Percentiles rank a stretch among this genome's conserved stretches.
These are phyloP conservation scores for Enteromius fasciolatus DNA, from an alignment of 2,797 vertebrate genomes.

Conservation along the genomic window DNA sequence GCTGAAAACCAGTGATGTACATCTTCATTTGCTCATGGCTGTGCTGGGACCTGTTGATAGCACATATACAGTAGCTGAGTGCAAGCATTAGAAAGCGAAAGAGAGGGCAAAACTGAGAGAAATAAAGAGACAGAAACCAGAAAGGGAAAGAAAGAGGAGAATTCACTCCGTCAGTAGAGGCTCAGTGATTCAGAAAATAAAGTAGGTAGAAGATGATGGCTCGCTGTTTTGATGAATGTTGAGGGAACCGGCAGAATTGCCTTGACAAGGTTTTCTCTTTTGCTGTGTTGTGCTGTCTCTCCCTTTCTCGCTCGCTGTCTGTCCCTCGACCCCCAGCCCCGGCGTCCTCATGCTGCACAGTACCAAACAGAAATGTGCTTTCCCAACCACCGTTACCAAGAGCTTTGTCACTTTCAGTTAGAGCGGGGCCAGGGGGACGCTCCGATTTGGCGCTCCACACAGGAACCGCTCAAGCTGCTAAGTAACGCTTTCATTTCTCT, in stretches of 20 bases:
- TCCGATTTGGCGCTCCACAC: conserved; percentile 35
- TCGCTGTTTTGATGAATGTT: conserved; percentile 65
- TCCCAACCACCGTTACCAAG: conserved; percentile 48
- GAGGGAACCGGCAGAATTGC: conserved; percentile 58
- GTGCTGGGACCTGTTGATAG: conserved; percentile 8
- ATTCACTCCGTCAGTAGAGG: conserved; percentile 49
- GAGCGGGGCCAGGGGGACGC: conserved; percentile 48
- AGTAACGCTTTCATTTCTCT: conserved; percentile 55
- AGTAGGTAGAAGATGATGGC: conserved; percentile 63
- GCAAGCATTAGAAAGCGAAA: conserved; percentile 23
- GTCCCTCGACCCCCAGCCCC: conserved; percentile 43
- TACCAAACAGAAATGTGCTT: conserved; percentile 46
- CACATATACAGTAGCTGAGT: conserved; percentile 16
- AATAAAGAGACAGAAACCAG: conserved; percentile 17
- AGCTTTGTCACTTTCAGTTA: conserved; percentile 65
- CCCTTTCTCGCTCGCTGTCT: conserved; percentile 9
- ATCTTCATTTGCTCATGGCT: not conserved
- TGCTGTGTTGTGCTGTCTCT: conserved; percentile 20
- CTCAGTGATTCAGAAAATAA: conserved; percentile 69
- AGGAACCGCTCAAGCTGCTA: conserved; percentile 52
- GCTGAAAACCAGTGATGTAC: not conserved
- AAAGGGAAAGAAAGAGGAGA: conserved; percentile 18
- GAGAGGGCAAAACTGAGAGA: not conserved
- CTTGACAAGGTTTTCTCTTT: conserved; percentile 60
- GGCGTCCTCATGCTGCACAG: conserved; percentile 37